These are phyloP conservation scores for Speoplatyrhinus poulsoni DNA, from an alignment of 2,113 vertebrate genomes.

Conservation along the genomic window DNA sequence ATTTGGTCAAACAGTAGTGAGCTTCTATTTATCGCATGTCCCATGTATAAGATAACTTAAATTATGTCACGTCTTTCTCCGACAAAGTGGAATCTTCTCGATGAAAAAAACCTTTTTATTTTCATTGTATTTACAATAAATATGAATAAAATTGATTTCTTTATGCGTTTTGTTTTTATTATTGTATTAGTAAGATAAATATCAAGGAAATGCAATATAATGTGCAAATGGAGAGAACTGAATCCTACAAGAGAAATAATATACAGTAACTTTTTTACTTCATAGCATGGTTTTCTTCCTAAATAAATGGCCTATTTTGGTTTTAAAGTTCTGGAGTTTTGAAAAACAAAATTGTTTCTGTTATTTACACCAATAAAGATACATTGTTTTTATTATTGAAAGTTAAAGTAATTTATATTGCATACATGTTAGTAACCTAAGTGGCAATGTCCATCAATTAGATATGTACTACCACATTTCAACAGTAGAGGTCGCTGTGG, in stretches of 20 bases:
- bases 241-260: too few relatives aligned
- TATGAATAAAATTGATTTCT: conserved; percentile 47
- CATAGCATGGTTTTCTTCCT: too few relatives aligned
- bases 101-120: conserved; percentile 66
- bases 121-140: conserved; percentile 77
- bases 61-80: conserved; percentile 52
- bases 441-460: too few relatives aligned
- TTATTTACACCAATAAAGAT: not conserved
- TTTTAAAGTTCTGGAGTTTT: too few relatives aligned
- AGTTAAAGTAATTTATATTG: not conserved
- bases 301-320: too few relatives aligned
- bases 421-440: too few relatives aligned
- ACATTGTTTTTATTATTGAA: not conserved
- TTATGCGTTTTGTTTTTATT: too few relatives aligned
- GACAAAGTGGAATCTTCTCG: conserved; percentile 50
- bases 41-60: conserved; percentile 65
- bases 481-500: conserved; percentile 37
- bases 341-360: too few relatives aligned
- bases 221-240: not conserved
- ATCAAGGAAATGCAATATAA: not conserved
- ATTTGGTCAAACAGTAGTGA: conserved; percentile 48
- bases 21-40: conserved; percentile 77
- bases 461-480: not conserved
- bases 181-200: too few relatives aligned
- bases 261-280: too few relatives aligned